Evolutionary conservation across 2,888 invertebrate genomes (phyloP), one percentile per base, ranked within the genome.

Genomic region (Ectemnius cavifrons): DNA sequence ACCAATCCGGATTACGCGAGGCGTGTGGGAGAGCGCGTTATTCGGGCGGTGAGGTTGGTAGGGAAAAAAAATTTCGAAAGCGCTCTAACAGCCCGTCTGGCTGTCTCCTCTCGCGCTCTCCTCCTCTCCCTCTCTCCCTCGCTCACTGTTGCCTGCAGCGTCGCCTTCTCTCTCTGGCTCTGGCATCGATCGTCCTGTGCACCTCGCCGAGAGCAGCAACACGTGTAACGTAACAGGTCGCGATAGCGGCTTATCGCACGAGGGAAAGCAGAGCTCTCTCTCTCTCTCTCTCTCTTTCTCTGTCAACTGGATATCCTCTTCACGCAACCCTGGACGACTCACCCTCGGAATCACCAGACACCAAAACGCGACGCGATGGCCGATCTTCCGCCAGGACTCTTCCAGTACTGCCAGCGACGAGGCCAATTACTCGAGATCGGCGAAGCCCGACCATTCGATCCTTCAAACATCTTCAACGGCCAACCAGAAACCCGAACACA

Each of bases 171-270:
- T 56, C 56, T 27, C 64, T 13, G 11, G n/a, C 27, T n/a, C 37
- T 45, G 56, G 13, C 47, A 57, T 63, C 71, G 74, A 68, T 74
- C 78, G 60, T n/a, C 69, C 67, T 64, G 66, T 63, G 69, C 56
- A 27, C 56, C 63, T 18, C 67, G 57, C 45, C 72, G 61, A 61
- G 37, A 37, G 37, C 37, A 37, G 79, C 81, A 81, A 80, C 80
- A 80, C 81, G 80, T 80, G 80, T 68, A 75, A 73, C 80, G 77
- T 77, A 77, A 77, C 77, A 77, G 77, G 77, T 77, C 77, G 77
- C 75, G 75, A 75, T 47, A 63, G 63, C 57, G 62, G 57, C 60
- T 60, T 60, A 58, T 66, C 67, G 67, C 67, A 70, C 27, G 68
- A 65, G 58, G 52, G 52, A 16, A 23, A 14, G 23, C 59, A 2